These are phyloP conservation scores for Arenicola marina DNA, from an alignment of 2,888 invertebrate species.

Conservation along the genomic window DNA sequence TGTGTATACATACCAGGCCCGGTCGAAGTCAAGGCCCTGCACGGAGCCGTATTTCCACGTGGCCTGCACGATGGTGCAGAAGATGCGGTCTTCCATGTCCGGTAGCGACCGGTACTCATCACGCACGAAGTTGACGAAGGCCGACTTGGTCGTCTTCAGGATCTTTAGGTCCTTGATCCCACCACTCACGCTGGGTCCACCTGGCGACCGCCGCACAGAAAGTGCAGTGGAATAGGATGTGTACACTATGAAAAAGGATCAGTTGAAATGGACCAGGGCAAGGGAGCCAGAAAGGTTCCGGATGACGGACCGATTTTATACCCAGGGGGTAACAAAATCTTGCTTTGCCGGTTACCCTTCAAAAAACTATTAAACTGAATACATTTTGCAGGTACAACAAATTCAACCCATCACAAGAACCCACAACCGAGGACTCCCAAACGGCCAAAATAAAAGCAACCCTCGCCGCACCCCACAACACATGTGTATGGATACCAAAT, in stretches of 20 bases:
- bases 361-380: too few species aligned
- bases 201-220: slow-evolving; percentile 1
- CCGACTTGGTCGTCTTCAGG: slow-evolving; percentile 80
- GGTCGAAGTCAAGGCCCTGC: slow-evolving; percentile 71
- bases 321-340: too few species aligned
- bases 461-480: too few species aligned
- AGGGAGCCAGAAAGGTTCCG: too few species aligned
- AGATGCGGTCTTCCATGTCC: slow-evolving; percentile 77
- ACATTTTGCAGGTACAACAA: too few species aligned
- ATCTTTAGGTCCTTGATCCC: slow-evolving; percentile 75
- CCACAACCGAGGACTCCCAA: too few species aligned
- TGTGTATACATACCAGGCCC: slow-evolving; percentile 69
- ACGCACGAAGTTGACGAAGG: slow-evolving; percentile 78
- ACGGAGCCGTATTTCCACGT: slow-evolving; percentile 75
- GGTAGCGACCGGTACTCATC: slow-evolving; percentile 79
- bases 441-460: too few species aligned
- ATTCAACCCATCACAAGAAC: too few species aligned
- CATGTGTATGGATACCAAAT: too few species aligned
- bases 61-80: slow-evolving; percentile 77
- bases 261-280: not conserved
- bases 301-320: too few species aligned
- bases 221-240: too few species aligned
- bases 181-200: slow-evolving; percentile 65
- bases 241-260: not conserved
- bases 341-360: too few species aligned